phyloP scores from a whole-genome alignment of 2,797 vertebrate species.

The Anabacerthia variegaticeps region DNA sequence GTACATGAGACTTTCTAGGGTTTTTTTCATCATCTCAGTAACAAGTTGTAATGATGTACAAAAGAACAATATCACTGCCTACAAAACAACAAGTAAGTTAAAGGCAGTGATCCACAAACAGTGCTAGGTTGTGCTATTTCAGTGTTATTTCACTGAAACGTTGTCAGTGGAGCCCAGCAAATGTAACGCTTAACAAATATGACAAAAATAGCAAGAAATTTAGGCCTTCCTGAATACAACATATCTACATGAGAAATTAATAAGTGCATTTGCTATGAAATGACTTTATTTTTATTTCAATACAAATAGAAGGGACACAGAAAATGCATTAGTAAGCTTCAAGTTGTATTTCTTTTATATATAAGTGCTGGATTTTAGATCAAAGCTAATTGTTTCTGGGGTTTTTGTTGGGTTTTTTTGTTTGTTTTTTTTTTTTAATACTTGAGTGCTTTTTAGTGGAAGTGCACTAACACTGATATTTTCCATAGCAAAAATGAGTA shows the following conservation, averaged over 20 bases:
- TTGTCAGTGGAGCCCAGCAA: not conserved
- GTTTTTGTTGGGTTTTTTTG: not conserved
- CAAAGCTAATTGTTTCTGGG: not conserved
- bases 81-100: not conserved
- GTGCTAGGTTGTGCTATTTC: not conserved
- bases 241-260: not conserved
- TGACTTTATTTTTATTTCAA: constrained; percentile 29
- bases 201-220: not conserved
- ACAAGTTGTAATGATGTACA: not conserved
- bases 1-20: not conserved
- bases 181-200: not conserved
- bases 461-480: constrained; percentile 12
- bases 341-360: constrained; percentile 14
- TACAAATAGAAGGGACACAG: not conserved
- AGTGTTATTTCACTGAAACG: not conserved
- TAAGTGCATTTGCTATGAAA: not conserved
- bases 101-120: not conserved
- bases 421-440: not conserved
- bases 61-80: not conserved
- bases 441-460: constrained; percentile 17
- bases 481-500: constrained; percentile 18
- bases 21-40: not conserved
- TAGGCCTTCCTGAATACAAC: not conserved
- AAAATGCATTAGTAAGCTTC: constrained; percentile 23
- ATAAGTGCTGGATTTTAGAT: constrained; percentile 28